These are phyloP conservation scores for Euwallacea similis DNA, from an alignment of 1,140 invertebrate genomes.

Conservation along the genomic window DNA sequence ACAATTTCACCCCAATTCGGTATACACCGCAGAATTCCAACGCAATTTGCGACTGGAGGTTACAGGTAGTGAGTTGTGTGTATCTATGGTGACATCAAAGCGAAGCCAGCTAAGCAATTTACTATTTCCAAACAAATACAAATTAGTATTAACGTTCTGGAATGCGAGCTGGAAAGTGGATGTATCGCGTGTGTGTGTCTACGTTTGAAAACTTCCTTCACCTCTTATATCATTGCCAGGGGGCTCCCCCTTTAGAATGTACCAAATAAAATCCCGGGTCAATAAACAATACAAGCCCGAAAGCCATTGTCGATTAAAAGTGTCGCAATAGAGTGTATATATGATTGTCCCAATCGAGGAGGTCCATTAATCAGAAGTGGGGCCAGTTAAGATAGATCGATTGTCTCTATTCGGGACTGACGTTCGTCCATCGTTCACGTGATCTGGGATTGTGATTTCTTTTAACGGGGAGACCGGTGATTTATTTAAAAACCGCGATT, in stretches of 20 bases:
- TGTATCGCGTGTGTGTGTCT: constrained; percentile 1
- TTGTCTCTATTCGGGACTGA: constrained; percentile 47
- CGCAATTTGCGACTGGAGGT: constrained; percentile 21
- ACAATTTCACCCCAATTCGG: constrained; percentile 17
- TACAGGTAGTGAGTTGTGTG: constrained; percentile 24
- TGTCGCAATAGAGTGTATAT: constrained; percentile 29
- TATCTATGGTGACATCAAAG: constrained; percentile 22
- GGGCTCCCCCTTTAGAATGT: neutral
- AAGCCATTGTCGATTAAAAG: neutral
- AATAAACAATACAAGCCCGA: neutral
- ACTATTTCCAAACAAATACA: constrained; percentile 17
- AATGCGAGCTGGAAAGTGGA: constrained; percentile 8
- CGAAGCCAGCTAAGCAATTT: constrained; percentile 14
- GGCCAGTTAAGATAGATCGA: constrained; percentile 47
- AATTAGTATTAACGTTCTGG: constrained; percentile 7
- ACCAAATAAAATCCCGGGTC: neutral
- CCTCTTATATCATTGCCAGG: neutral
- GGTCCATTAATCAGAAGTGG: constrained; percentile 46
- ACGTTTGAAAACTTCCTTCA: neutral
- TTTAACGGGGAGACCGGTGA: constrained; percentile 17
- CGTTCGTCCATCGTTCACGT: constrained; percentile 45
- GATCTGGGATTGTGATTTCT: constrained; percentile 44
- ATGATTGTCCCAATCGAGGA: constrained; percentile 42
- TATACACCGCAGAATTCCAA: constrained; percentile 10
- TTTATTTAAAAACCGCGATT: constrained; percentile 3